Percentiles rank a stretch among this genome's conserved stretches.
Conservation (phyloP, 2,797 vertebrate genomes). For the Sciaenops ocellatus region DNA sequence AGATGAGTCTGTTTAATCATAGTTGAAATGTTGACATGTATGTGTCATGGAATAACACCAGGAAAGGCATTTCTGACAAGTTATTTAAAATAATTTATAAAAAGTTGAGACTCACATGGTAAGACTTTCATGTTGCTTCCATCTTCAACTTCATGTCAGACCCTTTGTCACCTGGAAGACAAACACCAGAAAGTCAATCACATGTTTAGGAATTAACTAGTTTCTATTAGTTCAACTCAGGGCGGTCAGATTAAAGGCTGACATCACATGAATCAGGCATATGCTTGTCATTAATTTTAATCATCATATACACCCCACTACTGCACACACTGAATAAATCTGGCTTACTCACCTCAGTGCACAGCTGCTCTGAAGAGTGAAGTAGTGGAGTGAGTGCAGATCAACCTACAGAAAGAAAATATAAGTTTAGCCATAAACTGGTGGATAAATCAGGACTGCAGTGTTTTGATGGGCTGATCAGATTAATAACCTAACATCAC, state of each 20-base stretch:
- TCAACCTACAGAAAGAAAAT: neutral
- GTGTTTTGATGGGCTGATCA: slow-evolving; percentile 11
- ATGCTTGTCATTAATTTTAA: slow-evolving; percentile 80
- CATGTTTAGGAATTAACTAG: fast-evolving
- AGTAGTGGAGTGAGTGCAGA: fast-evolving
- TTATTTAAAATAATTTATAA: fast-evolving
- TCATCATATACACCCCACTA: slow-evolving; percentile 55
- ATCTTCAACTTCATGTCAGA: fast-evolving
- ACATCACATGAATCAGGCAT: slow-evolving; percentile 84
- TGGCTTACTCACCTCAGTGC: slow-evolving; percentile 18
- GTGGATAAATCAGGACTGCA: fast-evolving
- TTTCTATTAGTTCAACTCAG: fast-evolving
- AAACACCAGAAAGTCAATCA: neutral
- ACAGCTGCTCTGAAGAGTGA: neutral
- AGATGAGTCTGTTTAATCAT: too few relatives aligned
- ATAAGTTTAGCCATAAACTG: neutral
- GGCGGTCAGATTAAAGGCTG: slow-evolving; percentile 72
- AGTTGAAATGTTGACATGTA: too few relatives aligned
- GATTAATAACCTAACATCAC: slow-evolving; percentile 47
- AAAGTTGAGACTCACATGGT: slow-evolving; percentile 11
- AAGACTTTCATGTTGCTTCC: fast-evolving
- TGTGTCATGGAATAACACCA: neutral
- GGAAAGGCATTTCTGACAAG: slow-evolving; percentile 4
- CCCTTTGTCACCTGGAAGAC: neutral
- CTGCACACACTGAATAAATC: fast-evolving